Percentiles rank a stretch among this genome's conserved stretches.
Conservation (phyloP, 2,113 vertebrate species). For the Tragelaphus scriptus region DNA sequence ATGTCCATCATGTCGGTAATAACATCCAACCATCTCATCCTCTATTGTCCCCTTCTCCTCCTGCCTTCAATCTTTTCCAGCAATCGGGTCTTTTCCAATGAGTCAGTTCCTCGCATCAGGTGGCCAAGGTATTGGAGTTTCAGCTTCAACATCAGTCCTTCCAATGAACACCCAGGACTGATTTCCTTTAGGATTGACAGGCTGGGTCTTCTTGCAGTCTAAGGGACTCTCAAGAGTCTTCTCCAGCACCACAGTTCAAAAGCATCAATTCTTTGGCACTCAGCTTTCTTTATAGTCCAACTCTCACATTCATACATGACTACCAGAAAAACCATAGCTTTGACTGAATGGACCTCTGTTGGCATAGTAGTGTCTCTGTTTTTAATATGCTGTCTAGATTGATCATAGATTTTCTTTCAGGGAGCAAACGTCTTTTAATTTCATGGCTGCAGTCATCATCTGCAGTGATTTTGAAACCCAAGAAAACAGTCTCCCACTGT, state of each 20-base stretch:
- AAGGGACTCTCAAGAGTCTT: background rate
- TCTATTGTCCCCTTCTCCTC: background rate
- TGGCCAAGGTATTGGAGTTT: background rate
- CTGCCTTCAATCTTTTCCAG: background rate
- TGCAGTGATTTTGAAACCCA: background rate
- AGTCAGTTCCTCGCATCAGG: background rate
- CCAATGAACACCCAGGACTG: background rate
- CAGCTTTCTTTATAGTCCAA: background rate
- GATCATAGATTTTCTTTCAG: background rate
- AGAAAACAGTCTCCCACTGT: background rate
- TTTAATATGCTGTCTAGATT: background rate
- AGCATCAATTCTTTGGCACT: background rate
- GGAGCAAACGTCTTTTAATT: background rate
- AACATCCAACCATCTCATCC: background rate
- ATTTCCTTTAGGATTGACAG: background rate
- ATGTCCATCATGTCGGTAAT: background rate
- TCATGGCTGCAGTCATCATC: background rate
- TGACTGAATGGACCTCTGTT: background rate
- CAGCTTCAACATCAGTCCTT: background rate
- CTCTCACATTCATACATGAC: background rate
- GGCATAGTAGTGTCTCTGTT: background rate
- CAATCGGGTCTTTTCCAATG: background rate
- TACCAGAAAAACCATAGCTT: background rate
- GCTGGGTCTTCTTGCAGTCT: background rate
- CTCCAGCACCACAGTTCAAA: background rate